A percentile compares a stretch with the other conserved stretches of the same genome.
Evolutionary conservation across 1,140 invertebrate genomes (phyloP).

Genomic region (Phortica variegata): DNA sequence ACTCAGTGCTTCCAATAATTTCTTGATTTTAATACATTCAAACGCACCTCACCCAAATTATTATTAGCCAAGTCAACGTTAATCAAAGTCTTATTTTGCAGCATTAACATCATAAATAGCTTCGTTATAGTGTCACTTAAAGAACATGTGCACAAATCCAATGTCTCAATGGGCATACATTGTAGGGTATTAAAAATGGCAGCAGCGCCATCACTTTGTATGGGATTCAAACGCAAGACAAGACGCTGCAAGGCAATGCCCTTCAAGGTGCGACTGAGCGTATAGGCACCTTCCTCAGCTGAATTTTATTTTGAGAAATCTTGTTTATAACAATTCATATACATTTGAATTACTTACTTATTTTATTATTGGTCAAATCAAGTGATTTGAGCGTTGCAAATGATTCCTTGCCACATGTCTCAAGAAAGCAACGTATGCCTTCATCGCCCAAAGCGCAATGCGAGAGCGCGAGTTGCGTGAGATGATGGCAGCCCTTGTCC

Average conservation of each 20-base stretch:
- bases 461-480: slow-evolving; percentile 39
- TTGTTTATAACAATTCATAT: background rate
- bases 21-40: no score
- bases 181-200: slow-evolving; percentile 45
- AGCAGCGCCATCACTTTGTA: slow-evolving; percentile 47
- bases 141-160: slow-evolving; percentile 42
- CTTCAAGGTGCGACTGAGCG: slow-evolving; percentile 34
- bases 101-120: slow-evolving; percentile 44
- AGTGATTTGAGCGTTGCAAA: slow-evolving; percentile 43
- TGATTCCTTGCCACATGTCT: slow-evolving; percentile 42
- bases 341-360: slow-evolving; percentile 29
- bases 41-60: slow-evolving; percentile 33
- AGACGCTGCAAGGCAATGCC: slow-evolving; percentile 32
- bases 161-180: slow-evolving; percentile 30
- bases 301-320: background rate
- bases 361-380: slow-evolving; percentile 54
- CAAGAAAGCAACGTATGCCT: slow-evolving; percentile 48
- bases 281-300: slow-evolving; percentile 53
- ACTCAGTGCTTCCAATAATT: no score
- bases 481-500: slow-evolving; percentile 48
- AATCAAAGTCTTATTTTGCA: slow-evolving; percentile 34
- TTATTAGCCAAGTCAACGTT: slow-evolving; percentile 51
- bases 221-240: slow-evolving; percentile 48
- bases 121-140: slow-evolving; percentile 41
- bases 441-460: slow-evolving; percentile 53